Percentiles rank a stretch among this genome's conserved stretches.
Conservation (phyloP, 2,888 invertebrate genomes). For the Pomacea canaliculata region DNA sequence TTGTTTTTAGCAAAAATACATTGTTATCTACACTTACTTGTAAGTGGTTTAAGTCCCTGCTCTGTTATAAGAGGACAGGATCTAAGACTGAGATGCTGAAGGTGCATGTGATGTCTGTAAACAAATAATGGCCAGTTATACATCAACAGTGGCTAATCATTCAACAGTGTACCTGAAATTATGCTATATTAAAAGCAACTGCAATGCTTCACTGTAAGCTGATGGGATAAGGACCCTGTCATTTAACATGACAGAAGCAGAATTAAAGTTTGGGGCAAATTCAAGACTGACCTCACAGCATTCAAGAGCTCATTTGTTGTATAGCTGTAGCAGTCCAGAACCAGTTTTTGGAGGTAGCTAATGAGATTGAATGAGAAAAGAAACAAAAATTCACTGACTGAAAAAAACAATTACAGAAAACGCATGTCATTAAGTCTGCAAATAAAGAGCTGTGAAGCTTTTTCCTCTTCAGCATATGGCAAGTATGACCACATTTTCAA, state of each 20-base stretch:
- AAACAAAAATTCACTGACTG: neutral
- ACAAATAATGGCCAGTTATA: neutral
- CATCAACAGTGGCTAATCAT: too few relatives aligned
- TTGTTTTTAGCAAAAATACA: too few relatives aligned
- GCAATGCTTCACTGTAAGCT: too few relatives aligned
- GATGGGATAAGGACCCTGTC: too few relatives aligned
- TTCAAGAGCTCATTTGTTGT: constrained; percentile 64
- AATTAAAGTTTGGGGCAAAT: neutral
- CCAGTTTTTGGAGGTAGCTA: constrained; percentile 59
- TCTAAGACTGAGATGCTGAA: constrained; percentile 59
- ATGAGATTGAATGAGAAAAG: constrained; percentile 31
- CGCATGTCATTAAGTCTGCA: too few relatives aligned
- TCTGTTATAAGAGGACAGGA: constrained; percentile 66
- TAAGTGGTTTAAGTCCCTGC: constrained; percentile 54
- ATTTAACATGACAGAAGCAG: too few relatives aligned
- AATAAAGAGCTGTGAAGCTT: too few relatives aligned
- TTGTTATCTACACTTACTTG: constrained; percentile 42
- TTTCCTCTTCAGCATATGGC: too few relatives aligned
- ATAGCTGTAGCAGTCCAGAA: constrained; percentile 64
- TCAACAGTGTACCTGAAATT: too few relatives aligned
- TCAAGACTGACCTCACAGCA: constrained; percentile 52
- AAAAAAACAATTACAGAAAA: too few relatives aligned
- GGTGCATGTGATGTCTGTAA: constrained; percentile 35
- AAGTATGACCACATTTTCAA: too few relatives aligned
- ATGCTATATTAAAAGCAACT: too few relatives aligned